These are phyloP conservation scores for Drosophila paramelanica DNA, from an alignment of 2,888 invertebrate species.

Conservation along the genomic window DNA sequence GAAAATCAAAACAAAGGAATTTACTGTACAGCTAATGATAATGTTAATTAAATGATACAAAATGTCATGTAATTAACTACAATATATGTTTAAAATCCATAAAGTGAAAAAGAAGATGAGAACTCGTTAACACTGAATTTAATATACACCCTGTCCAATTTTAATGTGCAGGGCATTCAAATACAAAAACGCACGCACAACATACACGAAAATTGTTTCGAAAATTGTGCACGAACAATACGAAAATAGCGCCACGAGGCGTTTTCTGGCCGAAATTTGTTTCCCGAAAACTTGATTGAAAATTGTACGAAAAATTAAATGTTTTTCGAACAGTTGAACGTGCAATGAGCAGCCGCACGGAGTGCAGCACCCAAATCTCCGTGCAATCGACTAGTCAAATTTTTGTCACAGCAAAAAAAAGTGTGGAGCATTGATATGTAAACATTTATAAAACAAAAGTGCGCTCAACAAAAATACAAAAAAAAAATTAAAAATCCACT, in stretches of 20 bases:
- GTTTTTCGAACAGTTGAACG: conserved; percentile 59
- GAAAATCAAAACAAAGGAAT: too few relatives aligned
- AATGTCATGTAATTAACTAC: too few relatives aligned
- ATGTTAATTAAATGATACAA: too few relatives aligned
- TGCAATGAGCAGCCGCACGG: conserved; percentile 55
- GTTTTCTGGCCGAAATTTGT: conserved; percentile 41
- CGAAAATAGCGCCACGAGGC: conserved; percentile 67
- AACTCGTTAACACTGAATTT: too few relatives aligned
- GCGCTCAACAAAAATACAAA: neutral
- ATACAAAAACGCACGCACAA: conserved; percentile 15
- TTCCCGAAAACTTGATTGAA: conserved; percentile 66
- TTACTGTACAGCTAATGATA: too few relatives aligned
- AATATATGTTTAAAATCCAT: neutral
- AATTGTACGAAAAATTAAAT: conserved; percentile 48
- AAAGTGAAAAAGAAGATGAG: too few relatives aligned
- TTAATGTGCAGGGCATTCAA: conserved; percentile 6
- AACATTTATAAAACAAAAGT: conserved; percentile 54
- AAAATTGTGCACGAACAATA: conserved; percentile 68
- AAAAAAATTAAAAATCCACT: neutral
- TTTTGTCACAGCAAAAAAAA: conserved; percentile 56
- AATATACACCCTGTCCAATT: neutral
- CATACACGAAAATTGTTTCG: conserved; percentile 61
- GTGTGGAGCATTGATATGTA: conserved; percentile 55
- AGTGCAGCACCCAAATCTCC: conserved; percentile 24
- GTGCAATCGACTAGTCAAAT: conserved; percentile 17